These are phyloP conservation scores for Drepana falcataria DNA, from an alignment of 2,888 invertebrate species.

Conservation along the genomic window DNA sequence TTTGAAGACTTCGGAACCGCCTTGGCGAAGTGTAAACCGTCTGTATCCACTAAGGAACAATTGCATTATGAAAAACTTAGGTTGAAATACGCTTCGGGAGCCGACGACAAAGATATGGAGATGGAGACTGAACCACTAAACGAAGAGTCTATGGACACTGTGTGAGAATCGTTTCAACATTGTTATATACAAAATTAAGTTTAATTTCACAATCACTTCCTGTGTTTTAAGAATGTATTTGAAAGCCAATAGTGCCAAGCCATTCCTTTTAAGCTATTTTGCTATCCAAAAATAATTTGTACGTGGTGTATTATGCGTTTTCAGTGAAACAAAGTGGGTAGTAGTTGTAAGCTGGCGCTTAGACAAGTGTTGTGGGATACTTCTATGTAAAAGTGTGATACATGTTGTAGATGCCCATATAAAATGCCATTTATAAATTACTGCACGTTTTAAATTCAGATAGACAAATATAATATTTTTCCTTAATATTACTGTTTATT, in stretches of 20 bases:
- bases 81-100: slow-evolving; percentile 80
- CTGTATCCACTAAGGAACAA: slow-evolving; percentile 89
- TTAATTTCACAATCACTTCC: slow-evolving; percentile 30
- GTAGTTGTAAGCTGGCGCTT: not conserved
- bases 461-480: slow-evolving; percentile 45
- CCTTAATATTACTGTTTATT: slow-evolving; percentile 19
- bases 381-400: slow-evolving; percentile 14
- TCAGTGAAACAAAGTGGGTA: slow-evolving; percentile 2
- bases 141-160: slow-evolving; percentile 74
- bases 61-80: slow-evolving; percentile 87
- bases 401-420: slow-evolving; percentile 18
- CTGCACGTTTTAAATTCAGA: slow-evolving; percentile 32
- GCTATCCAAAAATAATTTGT: slow-evolving; percentile 10
- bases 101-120: slow-evolving; percentile 72
- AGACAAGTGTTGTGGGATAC: not conserved
- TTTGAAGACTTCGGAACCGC: slow-evolving; percentile 88
- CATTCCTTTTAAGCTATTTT: slow-evolving; percentile 31
- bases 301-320: slow-evolving; percentile 2
- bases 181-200: slow-evolving; percentile 35
- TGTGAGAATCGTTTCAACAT: slow-evolving; percentile 46
- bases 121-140: slow-evolving; percentile 75
- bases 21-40: slow-evolving; percentile 89
- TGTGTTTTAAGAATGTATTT: slow-evolving; percentile 32
- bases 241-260: slow-evolving; percentile 56
- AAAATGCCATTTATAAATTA: slow-evolving; percentile 12